Base-by-base conservation (phyloP, 1,140 invertebrate species). In the Ephestia elutella region DNA sequence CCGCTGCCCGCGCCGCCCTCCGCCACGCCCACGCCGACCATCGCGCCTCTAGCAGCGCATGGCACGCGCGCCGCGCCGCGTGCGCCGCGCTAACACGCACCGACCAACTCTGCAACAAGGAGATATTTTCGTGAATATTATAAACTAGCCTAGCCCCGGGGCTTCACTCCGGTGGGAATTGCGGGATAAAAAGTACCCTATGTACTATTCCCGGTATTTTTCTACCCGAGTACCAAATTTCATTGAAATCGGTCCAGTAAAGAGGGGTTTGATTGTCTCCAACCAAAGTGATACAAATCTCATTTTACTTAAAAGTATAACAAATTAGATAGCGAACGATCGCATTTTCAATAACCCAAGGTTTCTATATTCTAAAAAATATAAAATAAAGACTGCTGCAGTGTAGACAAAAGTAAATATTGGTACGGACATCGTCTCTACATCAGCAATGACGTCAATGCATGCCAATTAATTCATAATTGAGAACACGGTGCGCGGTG, bases 11-110 rank as follows among this genome's bases (percentile, higher is more conserved):
- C 70, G 49, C 74, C 81, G 49, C 75, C 83, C 70, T 76, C 83
- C 59, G 77, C 86, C 69, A 82, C 82, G 66, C 80, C 84, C 75
- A 82, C 83, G 66, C 84, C 78, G 64, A 85, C 82, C 78, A 83
- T 82, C 49, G 65, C 71, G 65, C 56, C 32, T 64, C 77, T 80
- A 84, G 59, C 72, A 81, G 75, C 63, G 75, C 82, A 85, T 84
- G 66, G 84, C 78, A 71, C 72, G 77, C 68, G 57, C 10, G 63
- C 59, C 73, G 71, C 75, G 76, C 75, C 68, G 73, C 81, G 71
- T 75, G 68, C 74, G 73, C 70, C 66, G 70, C 71, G 68, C 63
- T 53, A 61, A 25, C 71, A 59, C 69, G 60, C 59, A 56, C 61
- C 48, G 60, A 58, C 51, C 78, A 71, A 74, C 71, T 70, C 82